Evolutionary conservation across 92 coral and sea anemone genomes (phyloP).

Genomic region (Blastomussa wellsi): DNA sequence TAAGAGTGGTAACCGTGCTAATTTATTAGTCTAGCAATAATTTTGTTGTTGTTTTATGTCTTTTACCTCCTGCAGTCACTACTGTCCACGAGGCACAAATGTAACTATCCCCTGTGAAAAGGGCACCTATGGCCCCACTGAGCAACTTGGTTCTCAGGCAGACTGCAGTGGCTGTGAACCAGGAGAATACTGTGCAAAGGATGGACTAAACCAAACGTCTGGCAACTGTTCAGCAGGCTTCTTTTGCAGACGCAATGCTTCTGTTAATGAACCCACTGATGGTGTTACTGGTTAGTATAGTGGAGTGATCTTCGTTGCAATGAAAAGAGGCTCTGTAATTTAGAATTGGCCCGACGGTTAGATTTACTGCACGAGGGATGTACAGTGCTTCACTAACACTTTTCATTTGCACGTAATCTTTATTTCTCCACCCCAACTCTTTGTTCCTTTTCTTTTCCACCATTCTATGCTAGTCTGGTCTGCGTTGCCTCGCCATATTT

Average conservation of each 20-base stretch:
- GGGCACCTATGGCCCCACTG: slow-evolving; percentile 86
- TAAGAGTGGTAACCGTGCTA: too few relatives aligned
- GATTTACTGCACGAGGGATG: not conserved
- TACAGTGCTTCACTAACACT: not conserved
- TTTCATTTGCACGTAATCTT: not conserved
- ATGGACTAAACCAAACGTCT: slow-evolving; percentile 84
- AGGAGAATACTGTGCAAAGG: slow-evolving; percentile 80
- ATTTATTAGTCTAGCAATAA: not conserved
- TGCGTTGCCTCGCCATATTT: not conserved
- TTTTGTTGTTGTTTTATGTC: not conserved
- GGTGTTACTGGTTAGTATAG: slow-evolving; percentile 79
- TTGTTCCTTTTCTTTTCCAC: not conserved
- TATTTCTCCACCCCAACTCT: not conserved
- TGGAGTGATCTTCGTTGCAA: not conserved
- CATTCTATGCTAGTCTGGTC: not conserved
- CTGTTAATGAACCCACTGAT: slow-evolving; percentile 79
- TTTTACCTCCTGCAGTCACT: slow-evolving; percentile 37
- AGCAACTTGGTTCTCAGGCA: slow-evolving; percentile 75
- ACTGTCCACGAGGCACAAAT: slow-evolving; percentile 84
- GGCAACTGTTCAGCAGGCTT: slow-evolving; percentile 96
- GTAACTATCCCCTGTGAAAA: slow-evolving; percentile 75
- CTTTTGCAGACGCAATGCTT: slow-evolving; percentile 89
- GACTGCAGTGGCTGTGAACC: slow-evolving; percentile 90
- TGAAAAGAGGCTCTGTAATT: not conserved
- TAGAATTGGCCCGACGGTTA: too few relatives aligned